phyloP scores from a whole-genome alignment of 2,888 invertebrate genomes.

The Axea sp. region DNA sequence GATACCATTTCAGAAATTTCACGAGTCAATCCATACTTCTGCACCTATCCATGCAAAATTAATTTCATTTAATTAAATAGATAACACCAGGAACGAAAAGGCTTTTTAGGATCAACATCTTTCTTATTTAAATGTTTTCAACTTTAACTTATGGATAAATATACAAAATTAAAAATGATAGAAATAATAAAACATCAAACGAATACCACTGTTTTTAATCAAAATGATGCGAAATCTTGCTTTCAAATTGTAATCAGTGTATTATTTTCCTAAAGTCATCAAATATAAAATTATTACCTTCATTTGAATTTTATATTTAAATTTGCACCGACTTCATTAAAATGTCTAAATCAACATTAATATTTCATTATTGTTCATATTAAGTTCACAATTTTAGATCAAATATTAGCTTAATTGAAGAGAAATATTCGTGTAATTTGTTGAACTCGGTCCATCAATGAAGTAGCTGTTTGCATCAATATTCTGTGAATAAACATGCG shows the following conservation, averaged over 20 bases:
- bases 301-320: conserved; percentile 5
- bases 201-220: too few species aligned
- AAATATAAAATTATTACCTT: too few species aligned
- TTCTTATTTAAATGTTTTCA: conserved; percentile 18
- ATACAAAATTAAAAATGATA: too few species aligned
- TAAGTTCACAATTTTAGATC: conserved; percentile 24
- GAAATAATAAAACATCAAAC: too few species aligned
- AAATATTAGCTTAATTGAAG: conserved; percentile 38
- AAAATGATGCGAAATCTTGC: too few species aligned
- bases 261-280: conserved; percentile 35
- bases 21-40: conserved; percentile 52
- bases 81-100: conserved; percentile 19
- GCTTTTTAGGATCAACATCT: conserved; percentile 11
- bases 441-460: conserved; percentile 28
- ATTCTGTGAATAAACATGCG: conserved; percentile 22
- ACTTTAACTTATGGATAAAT: conserved; percentile 18
- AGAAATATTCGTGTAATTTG: conserved; percentile 20
- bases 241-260: conserved; percentile 13
- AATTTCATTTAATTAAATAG: conserved; percentile 59
- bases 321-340: conserved; percentile 8
- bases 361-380: conserved; percentile 40
- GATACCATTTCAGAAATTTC: conserved; percentile 55
- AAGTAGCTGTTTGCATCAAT: conserved; percentile 38
- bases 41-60: conserved; percentile 54
- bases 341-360: conserved; percentile 27